Conservation (phyloP, 2,797 vertebrate genomes). For the Lophius americanus region DNA sequence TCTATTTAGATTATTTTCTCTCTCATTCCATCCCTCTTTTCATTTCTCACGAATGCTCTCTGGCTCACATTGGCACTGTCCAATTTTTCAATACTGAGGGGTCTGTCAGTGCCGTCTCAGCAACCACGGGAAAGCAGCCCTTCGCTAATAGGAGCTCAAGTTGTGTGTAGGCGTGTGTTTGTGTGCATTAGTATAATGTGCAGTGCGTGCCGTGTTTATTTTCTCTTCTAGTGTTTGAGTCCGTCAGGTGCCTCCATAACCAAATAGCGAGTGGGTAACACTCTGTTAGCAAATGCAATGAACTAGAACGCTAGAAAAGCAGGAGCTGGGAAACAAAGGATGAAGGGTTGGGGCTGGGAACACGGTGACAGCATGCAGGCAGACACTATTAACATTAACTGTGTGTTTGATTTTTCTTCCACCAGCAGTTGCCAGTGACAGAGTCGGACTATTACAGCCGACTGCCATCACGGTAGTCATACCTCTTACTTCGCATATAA, state of each 20-base stretch:
- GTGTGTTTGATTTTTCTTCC: constrained; percentile 1
- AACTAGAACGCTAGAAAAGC: neutral
- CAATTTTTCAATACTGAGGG: constrained; percentile 46
- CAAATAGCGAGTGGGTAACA: constrained; percentile 1
- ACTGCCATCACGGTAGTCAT: constrained; percentile 4
- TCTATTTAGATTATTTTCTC: constrained; percentile 36
- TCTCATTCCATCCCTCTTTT: constrained; percentile 3
- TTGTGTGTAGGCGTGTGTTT: constrained; percentile 25
- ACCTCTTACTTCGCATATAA: neutral
- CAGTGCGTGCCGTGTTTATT: constrained; percentile 12
- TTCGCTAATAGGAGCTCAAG: constrained; percentile 40
- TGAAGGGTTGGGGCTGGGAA: neutral
- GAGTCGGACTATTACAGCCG: constrained; percentile 8
- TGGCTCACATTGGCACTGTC: constrained; percentile 9
- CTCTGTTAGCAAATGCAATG: neutral
- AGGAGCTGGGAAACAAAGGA: neutral
- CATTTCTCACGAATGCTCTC: constrained; percentile 1
- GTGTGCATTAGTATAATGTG: constrained; percentile 13
- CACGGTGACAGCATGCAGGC: neutral
- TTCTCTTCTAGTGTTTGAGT: constrained; percentile 20
- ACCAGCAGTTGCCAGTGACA: neutral
- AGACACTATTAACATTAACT: neutral
- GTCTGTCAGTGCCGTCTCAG: constrained; percentile 47
- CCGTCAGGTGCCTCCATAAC: neutral
- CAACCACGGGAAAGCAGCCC: constrained; percentile 36